These are phyloP conservation scores for Ibidorhyncha struthersii DNA, from an alignment of 2,113 vertebrate species.

Conservation along the genomic window DNA sequence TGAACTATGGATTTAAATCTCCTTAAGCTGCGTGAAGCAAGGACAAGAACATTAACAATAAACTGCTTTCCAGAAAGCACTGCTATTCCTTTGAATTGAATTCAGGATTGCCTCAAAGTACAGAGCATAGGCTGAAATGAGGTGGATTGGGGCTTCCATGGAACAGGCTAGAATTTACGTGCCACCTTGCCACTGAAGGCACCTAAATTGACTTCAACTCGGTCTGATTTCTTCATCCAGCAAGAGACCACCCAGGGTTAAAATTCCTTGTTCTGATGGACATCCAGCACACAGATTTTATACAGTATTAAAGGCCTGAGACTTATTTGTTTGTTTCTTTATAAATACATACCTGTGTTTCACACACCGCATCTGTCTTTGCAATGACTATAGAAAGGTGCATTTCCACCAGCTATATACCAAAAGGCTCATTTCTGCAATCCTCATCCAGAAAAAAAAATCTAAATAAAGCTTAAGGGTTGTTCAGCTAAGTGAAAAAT, in stretches of 20 bases:
- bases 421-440: not conserved
- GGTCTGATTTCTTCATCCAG: not conserved
- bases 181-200: not conserved
- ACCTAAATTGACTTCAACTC: not conserved
- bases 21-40: not conserved
- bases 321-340: not conserved
- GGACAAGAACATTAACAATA: not conserved
- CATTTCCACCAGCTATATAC: not conserved
- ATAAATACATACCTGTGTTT: not conserved
- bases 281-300: not conserved
- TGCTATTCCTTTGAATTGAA: not conserved
- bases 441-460: not conserved
- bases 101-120: not conserved
- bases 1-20: not conserved
- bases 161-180: not conserved
- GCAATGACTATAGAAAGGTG: not conserved
- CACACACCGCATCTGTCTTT: not conserved
- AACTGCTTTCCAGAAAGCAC: not conserved
- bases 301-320: not conserved
- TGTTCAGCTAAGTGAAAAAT: not conserved
- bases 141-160: not conserved
- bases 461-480: not conserved
- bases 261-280: not conserved
- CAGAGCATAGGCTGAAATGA: not conserved
- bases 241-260: not conserved